These are phyloP conservation scores for Gobio occitaniae DNA, from an alignment of 2,797 vertebrate species.

Conservation along the genomic window DNA sequence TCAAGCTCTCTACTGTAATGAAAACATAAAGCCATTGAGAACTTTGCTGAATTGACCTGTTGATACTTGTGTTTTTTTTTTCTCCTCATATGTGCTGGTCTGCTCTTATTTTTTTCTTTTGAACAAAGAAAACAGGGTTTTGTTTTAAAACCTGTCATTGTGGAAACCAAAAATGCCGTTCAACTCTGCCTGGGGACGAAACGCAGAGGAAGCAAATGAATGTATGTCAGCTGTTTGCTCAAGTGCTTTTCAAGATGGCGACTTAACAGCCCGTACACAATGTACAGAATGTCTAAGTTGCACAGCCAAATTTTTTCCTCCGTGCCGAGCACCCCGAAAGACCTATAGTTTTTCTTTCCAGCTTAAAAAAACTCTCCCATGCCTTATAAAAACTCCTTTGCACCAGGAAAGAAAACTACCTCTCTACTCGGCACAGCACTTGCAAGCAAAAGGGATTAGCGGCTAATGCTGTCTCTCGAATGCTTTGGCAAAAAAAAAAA, in stretches of 20 bases:
- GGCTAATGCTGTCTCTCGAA: constrained; percentile 29
- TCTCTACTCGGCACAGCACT: constrained; percentile 14
- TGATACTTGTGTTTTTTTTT: not conserved
- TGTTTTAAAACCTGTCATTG: not conserved
- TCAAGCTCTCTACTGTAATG: constrained; percentile 27
- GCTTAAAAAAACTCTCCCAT: constrained; percentile 7
- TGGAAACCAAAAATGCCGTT: constrained; percentile 40
- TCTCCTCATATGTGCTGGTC: not conserved
- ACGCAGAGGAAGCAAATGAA: constrained; percentile 12
- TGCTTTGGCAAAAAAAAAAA: not conserved
- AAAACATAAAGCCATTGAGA: constrained; percentile 55
- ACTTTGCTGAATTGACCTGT: constrained; percentile 6
- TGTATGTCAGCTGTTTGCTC: constrained; percentile 23
- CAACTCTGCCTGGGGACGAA: not conserved
- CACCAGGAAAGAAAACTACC: constrained; percentile 43
- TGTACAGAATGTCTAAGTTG: constrained; percentile 28
- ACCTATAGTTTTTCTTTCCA: constrained; percentile 28
- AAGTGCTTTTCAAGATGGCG: constrained; percentile 44
- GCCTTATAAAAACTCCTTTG: constrained; percentile 40
- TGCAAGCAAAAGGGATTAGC: constrained; percentile 6
- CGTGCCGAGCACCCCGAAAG: not conserved
- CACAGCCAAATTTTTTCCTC: not conserved
- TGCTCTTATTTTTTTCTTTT: constrained; percentile 11
- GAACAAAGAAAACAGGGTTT: not conserved
- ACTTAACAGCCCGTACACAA: not conserved